phyloP scores from a whole-genome alignment of 2,113 vertebrate species.

The Puffinus mauretanicus region DNA sequence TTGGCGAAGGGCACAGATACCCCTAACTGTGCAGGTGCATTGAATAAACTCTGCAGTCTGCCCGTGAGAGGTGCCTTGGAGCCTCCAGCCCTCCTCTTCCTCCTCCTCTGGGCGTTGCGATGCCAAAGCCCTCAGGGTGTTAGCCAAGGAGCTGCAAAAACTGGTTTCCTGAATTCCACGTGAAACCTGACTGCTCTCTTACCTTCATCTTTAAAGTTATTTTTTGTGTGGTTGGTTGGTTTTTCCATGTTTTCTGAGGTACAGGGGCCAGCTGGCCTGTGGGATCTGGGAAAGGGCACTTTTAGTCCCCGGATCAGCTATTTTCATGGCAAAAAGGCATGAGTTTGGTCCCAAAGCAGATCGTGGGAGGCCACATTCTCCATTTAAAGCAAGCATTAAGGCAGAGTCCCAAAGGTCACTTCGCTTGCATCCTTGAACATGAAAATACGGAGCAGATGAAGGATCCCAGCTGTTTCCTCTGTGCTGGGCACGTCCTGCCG shows the following conservation, averaged over 20 bases:
- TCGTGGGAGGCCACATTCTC: background rate
- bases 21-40: fast-evolving
- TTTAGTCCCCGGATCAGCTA: fast-evolving
- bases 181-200: fast-evolving
- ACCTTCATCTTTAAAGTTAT: fast-evolving
- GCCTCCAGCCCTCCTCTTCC: background rate
- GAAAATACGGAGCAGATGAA: background rate
- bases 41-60: fast-evolving
- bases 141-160: background rate
- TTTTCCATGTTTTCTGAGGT: background rate
- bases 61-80: fast-evolving
- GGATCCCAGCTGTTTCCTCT: background rate
- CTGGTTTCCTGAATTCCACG: fast-evolving
- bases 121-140: background rate
- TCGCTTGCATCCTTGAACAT: fast-evolving
- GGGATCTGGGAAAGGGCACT: background rate
- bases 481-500: background rate
- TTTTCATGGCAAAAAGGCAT: background rate
- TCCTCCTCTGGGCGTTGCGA: fast-evolving
- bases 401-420: background rate
- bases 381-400: fast-evolving
- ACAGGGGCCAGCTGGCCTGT: background rate
- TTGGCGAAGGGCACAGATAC: fast-evolving
- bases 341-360: background rate
- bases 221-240: background rate